Conservation (phyloP, 1,140 invertebrate genomes). For the Drosophila pseudoobscura region DNA sequence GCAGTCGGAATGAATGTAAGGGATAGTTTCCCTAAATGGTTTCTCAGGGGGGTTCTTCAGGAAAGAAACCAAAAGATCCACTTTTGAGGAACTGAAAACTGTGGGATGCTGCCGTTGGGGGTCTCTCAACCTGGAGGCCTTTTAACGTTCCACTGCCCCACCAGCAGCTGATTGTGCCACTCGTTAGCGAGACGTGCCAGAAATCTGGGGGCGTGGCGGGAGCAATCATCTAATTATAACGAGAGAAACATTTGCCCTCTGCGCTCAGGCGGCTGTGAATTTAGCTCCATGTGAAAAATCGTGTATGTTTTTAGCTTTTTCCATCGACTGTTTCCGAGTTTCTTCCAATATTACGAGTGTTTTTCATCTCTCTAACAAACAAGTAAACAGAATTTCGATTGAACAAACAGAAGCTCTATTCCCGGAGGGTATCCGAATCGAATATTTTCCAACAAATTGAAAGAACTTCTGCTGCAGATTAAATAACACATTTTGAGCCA, state of each 20-base stretch:
- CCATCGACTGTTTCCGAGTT: neutral
- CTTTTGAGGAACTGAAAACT: no score
- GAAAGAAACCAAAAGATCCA: no score
- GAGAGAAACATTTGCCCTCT: slow-evolving; percentile 51
- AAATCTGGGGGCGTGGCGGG: slow-evolving; percentile 14
- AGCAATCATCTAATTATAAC: slow-evolving; percentile 60
- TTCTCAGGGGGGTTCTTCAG: neutral
- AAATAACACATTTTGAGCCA: slow-evolving; percentile 14
- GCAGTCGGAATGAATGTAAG: slow-evolving; percentile 12
- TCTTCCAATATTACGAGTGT: slow-evolving; percentile 13
- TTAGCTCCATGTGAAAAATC: slow-evolving; percentile 11
- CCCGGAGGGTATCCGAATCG: slow-evolving; percentile 14
- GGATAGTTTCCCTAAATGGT: slow-evolving; percentile 33
- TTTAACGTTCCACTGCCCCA: slow-evolving; percentile 27
- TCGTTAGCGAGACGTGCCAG: slow-evolving; percentile 36
- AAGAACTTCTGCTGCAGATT: slow-evolving; percentile 1
- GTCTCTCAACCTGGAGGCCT: neutral
- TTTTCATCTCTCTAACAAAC: slow-evolving; percentile 16
- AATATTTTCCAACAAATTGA: slow-evolving; percentile 25
- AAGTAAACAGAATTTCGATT: slow-evolving; percentile 40
- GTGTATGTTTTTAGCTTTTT: neutral
- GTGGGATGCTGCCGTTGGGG: no score
- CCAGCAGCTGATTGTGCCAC: slow-evolving; percentile 54
- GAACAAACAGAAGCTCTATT: slow-evolving; percentile 6
- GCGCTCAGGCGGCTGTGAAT: slow-evolving; percentile 29